phyloP scores from a whole-genome alignment of 2,113 vertebrate genomes.

The Promerops cafer region DNA sequence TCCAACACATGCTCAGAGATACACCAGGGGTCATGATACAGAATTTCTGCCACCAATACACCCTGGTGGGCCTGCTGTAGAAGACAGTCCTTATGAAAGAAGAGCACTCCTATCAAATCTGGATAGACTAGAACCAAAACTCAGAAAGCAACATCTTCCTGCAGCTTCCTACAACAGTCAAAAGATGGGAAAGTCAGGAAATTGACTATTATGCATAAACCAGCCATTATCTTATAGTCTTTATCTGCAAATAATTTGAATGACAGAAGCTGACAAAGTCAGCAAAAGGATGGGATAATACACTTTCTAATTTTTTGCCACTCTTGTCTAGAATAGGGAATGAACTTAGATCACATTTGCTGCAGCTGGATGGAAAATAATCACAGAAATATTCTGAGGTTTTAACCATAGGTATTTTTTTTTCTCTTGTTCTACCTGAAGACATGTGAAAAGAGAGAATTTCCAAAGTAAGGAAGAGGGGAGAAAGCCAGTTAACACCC shows the following conservation, averaged over 20 bases:
- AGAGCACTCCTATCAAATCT: background rate
- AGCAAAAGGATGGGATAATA: background rate
- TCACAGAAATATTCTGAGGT: background rate
- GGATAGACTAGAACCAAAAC: background rate
- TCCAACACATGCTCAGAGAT: background rate
- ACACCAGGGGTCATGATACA: background rate
- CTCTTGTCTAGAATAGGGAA: background rate
- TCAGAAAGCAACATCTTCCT: background rate
- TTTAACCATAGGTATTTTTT: background rate
- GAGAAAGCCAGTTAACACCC: background rate
- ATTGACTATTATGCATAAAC: background rate
- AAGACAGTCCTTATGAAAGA: background rate
- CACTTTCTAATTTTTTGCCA: background rate
- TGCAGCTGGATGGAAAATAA: background rate
- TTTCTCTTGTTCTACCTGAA: background rate
- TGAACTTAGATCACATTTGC: background rate
- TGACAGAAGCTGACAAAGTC: background rate
- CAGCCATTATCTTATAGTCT: background rate
- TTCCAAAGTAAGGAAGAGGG: background rate
- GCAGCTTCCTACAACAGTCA: background rate
- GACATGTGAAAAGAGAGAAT: background rate
- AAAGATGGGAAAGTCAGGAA: background rate
- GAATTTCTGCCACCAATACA: accelerated
- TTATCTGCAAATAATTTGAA: background rate
- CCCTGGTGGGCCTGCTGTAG: background rate